Base-by-base conservation (phyloP, 2,113 vertebrate genomes). In the Siniperca knerii region DNA sequence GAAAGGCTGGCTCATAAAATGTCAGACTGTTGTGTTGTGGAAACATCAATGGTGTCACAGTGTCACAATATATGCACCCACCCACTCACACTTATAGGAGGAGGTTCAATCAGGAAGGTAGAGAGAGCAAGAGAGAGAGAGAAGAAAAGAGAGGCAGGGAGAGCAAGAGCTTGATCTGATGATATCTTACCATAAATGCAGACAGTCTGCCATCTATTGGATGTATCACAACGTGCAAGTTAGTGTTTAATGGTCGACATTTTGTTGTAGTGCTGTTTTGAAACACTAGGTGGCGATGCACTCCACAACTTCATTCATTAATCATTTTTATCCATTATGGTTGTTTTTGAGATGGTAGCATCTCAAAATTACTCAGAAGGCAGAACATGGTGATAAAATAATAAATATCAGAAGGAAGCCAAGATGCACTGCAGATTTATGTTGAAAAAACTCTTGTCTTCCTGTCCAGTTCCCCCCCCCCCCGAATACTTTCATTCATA, bases 141-240 rank as follows among this genome's bases (percentile, higher is more conserved):
- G 20, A n/a, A 21, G 13, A 4, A 67, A 10, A 80, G 55, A 64
- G n/a, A 42, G 65, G 37, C 6, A 23, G 13, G 6, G 15, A 52
- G 33, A 70, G 54, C 25, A 25, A 55, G 8, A 37, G 12, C 10
- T 44, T 73, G 33, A 13, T 21, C 13, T 42, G 57, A 23, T 23
- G 25, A 62, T n/a, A 6, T 83, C 3, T 9, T 0, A 10, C 11
- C 35, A 85, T 66, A 73, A 58, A 84, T 89, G 82, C 62, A 89
- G 74, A 83, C 57, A 92, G 82, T 33, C 62, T 92, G 92, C 91
- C 94, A 92, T 87, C 94, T 93, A 84, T 65, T 77, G 93, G 90
- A 58, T 25, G 60, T 74, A 68, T 52, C 7, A 18, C 20, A 50
- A 64, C 8, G 5, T 81, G 70, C 71, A 85, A 6, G 33, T 57